These are phyloP conservation scores for Netelia inedita DNA, from an alignment of 2,888 invertebrate species.

Conservation along the genomic window DNA sequence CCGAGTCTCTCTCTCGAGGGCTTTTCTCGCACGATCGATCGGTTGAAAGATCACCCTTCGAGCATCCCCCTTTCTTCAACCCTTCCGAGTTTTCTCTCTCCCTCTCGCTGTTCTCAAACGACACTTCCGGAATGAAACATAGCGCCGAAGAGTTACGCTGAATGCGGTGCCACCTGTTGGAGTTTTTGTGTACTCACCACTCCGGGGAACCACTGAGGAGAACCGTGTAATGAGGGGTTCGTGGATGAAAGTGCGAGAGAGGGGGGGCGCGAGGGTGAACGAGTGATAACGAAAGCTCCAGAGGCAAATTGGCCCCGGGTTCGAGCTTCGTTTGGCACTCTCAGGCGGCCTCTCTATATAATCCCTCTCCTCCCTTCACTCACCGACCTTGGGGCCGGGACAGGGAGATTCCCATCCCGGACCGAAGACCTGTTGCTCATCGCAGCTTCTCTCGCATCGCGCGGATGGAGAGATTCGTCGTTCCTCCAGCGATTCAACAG, in stretches of 20 bases:
- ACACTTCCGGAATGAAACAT: slow-evolving; percentile 30
- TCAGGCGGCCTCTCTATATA: slow-evolving; percentile 56
- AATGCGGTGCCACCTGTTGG: slow-evolving; percentile 61
- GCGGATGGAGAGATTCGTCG: slow-evolving; percentile 41
- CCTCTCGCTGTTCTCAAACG: slow-evolving; percentile 11
- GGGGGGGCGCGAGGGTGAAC: neutral
- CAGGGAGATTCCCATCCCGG: slow-evolving; percentile 66
- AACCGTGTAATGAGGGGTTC: neutral
- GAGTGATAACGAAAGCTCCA: slow-evolving; percentile 36
- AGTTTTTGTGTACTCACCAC: slow-evolving; percentile 33
- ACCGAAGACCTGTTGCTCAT: slow-evolving; percentile 71
- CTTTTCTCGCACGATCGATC: neutral
- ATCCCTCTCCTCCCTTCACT: slow-evolving; percentile 50
- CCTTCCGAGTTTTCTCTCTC: neutral
- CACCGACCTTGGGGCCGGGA: slow-evolving; percentile 32
- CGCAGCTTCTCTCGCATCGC: slow-evolving; percentile 48
- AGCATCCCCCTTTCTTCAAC: too few relatives aligned
- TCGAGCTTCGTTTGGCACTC: slow-evolving; percentile 66
- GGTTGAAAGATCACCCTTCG: neutral
- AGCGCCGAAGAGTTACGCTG: neutral
- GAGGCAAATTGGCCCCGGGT: slow-evolving; percentile 60
- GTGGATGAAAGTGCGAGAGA: neutral
- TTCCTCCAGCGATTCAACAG: slow-evolving; percentile 46
- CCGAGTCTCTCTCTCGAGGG: neutral
- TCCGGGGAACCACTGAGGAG: slow-evolving; percentile 13